Percentiles rank a stretch among this genome's conserved stretches.
phyloP scores from a whole-genome alignment of 2,888 invertebrate genomes.

The Esperia sulphurella region DNA sequence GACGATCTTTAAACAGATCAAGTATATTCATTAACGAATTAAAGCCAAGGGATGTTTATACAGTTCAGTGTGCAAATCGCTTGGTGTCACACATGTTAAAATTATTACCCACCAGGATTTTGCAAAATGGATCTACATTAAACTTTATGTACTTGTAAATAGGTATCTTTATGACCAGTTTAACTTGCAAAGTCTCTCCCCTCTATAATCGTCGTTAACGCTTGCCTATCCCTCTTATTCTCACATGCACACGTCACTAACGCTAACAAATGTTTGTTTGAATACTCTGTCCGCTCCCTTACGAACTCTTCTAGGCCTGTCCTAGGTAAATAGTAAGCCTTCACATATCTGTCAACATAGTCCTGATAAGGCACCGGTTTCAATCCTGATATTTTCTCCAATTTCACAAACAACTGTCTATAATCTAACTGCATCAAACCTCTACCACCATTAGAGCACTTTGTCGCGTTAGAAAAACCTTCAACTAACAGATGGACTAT shows the following conservation, averaged over 20 bases:
- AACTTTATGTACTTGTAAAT: too few relatives aligned
- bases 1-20: too few relatives aligned
- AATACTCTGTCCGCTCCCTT: slow-evolving; percentile 91
- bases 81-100: too few relatives aligned
- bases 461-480: slow-evolving; percentile 94
- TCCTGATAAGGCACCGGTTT: slow-evolving; percentile 92
- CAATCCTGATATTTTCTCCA: slow-evolving; percentile 91
- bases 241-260: slow-evolving; percentile 92
- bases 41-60: too few relatives aligned
- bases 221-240: slow-evolving; percentile 91
- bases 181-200: slow-evolving; percentile 54
- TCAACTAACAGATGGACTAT: slow-evolving; percentile 94
- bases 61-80: too few relatives aligned
- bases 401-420: slow-evolving; percentile 93
- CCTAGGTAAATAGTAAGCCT: slow-evolving; percentile 96
- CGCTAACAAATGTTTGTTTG: slow-evolving; percentile 90
- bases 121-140: too few relatives aligned
- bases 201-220: slow-evolving; percentile 86
- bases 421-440: slow-evolving; percentile 99
- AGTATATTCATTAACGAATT: too few relatives aligned
- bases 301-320: slow-evolving; percentile 94
- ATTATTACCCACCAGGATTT: too few relatives aligned
- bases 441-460: slow-evolving; percentile 97
- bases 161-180: not conserved
- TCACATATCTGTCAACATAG: slow-evolving; percentile 96